These are phyloP conservation scores for Trachelus iudaicus DNA, from an alignment of 2,888 invertebrate species.

Conservation along the genomic window DNA sequence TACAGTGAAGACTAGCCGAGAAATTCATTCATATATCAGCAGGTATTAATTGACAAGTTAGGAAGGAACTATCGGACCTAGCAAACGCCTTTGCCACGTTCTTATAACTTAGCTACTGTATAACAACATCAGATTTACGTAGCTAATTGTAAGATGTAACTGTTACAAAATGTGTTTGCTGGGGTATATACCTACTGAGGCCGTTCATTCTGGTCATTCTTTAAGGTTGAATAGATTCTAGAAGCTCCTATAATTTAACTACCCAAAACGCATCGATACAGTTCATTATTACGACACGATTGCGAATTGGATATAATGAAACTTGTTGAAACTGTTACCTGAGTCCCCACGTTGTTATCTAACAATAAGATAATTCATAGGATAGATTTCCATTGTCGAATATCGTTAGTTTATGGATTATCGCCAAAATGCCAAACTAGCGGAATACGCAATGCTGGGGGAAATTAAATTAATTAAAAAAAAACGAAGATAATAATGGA, in stretches of 20 bases:
- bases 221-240: neutral
- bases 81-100: neutral
- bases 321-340: slow-evolving; percentile 50
- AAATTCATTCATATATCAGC: neutral
- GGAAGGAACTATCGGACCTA: neutral
- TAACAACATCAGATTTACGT: neutral
- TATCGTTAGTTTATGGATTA: neutral
- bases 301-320: slow-evolving; percentile 16
- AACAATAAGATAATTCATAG: slow-evolving; percentile 11
- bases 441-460: neutral
- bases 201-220: neutral
- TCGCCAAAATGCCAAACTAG: neutral
- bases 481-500: neutral
- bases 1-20: neutral
- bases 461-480: neutral
- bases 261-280: slow-evolving; percentile 10
- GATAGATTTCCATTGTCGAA: neutral
- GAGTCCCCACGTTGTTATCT: slow-evolving; percentile 39
- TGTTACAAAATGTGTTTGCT: neutral
- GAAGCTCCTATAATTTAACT: slow-evolving; percentile 3
- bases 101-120: neutral
- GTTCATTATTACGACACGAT: neutral
- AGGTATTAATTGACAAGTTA: neutral
- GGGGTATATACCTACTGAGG: neutral
- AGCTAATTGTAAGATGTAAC: neutral